A percentile compares a stretch with the other conserved stretches of the same genome.
These are phyloP conservation scores for Acleris laterana DNA, from an alignment of 2,888 invertebrate species.

Conservation along the genomic window DNA sequence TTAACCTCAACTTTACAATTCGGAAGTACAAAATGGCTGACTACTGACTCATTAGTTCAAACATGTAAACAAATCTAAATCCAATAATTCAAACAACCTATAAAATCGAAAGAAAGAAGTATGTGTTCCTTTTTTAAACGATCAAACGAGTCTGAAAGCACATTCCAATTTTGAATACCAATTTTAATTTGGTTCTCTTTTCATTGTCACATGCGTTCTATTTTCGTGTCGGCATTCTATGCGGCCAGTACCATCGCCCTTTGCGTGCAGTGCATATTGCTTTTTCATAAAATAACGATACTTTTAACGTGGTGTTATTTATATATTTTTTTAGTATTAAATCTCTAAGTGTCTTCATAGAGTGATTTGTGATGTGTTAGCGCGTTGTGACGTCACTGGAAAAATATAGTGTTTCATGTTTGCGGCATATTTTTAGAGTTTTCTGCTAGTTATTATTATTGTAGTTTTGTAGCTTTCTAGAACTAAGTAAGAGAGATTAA, in stretches of 20 bases:
- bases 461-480: too few relatives aligned
- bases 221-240: constrained; percentile 58
- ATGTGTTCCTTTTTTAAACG: constrained; percentile 14
- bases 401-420: too few relatives aligned
- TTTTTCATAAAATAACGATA: constrained; percentile 21
- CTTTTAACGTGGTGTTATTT: constrained; percentile 26
- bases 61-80: constrained; percentile 14
- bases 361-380: constrained; percentile 14
- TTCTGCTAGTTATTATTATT: too few relatives aligned
- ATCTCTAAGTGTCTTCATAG: background rate
- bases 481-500: too few relatives aligned
- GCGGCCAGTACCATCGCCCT: constrained; percentile 55
- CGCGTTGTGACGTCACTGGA: constrained; percentile 8
- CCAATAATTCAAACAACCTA: constrained; percentile 7
- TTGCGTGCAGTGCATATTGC: constrained; percentile 44
- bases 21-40: background rate
- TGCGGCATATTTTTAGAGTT: too few relatives aligned
- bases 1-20: too few relatives aligned
- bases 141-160: constrained; percentile 22
- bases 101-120: constrained; percentile 17
- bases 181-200: constrained; percentile 49
- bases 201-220: constrained; percentile 63
- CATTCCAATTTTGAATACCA: constrained; percentile 38
- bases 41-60: constrained; percentile 6
- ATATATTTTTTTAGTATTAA: constrained; percentile 12